Conservation (phyloP, 2,888 invertebrate genomes). For the Pterobdella sp. region DNA sequence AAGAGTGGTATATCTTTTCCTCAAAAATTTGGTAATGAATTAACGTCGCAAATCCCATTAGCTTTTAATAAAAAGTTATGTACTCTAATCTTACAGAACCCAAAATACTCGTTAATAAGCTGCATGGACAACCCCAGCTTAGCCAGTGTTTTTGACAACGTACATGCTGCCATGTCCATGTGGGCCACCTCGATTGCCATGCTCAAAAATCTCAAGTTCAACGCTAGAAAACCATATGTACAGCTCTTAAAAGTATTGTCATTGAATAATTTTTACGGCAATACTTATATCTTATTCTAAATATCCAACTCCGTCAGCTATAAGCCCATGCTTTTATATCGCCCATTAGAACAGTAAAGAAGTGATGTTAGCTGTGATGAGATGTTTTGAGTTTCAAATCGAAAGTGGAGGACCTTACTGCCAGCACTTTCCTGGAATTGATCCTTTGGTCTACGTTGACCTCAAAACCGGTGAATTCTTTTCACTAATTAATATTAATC, state of each 20-base stretch:
- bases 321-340: no score
- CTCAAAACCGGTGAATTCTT: constrained; percentile 8
- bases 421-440: constrained; percentile 25
- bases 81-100: not conserved
- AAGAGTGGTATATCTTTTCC: no score
- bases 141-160: constrained; percentile 23
- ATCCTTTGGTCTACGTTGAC: constrained; percentile 19
- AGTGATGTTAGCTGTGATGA: constrained; percentile 19
- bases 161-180: constrained; percentile 13
- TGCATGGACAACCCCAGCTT: not conserved
- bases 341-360: constrained; percentile 3
- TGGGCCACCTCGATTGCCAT: constrained; percentile 9
- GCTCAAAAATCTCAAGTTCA: not conserved
- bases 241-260: not conserved
- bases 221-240: not conserved
- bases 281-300: not conserved
- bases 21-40: no score
- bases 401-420: constrained; percentile 11
- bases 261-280: not conserved
- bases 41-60: no score
- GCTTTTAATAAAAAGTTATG: not conserved
- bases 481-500: no score
- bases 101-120: not conserved
- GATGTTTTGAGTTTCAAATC: constrained; percentile 12
- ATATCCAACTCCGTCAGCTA: not conserved